Conservation (phyloP, 1,140 invertebrate genomes). For the Wasmannia auropunctata region DNA sequence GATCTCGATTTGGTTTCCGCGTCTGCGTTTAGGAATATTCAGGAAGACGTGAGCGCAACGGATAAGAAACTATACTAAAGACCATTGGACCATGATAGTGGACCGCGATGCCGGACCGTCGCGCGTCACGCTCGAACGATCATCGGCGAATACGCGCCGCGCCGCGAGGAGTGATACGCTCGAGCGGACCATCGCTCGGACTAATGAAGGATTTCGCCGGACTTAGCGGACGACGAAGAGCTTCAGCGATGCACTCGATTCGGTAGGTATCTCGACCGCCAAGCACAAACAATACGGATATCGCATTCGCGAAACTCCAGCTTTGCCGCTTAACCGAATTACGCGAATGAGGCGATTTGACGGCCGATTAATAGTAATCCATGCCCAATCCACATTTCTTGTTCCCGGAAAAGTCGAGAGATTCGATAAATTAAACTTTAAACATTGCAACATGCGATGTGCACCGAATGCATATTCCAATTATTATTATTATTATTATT, state of each 20-base stretch:
- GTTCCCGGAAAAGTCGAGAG: not conserved
- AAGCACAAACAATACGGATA: not conserved
- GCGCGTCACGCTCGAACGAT: constrained; percentile 49
- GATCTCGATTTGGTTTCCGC: not conserved
- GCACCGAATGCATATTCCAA: not conserved
- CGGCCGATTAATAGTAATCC: not conserved
- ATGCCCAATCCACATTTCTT: not conserved
- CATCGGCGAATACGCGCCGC: constrained; percentile 34
- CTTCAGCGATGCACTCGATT: constrained; percentile 31
- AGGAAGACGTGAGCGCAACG: constrained; percentile 10
- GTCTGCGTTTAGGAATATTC: constrained; percentile 43
- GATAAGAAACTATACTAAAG: constrained; percentile 48
- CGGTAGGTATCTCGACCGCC: not conserved
- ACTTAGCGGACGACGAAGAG: constrained; percentile 26
- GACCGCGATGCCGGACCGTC: constrained; percentile 50
- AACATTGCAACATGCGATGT: not conserved
- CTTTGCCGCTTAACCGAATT: not conserved
- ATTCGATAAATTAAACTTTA: not conserved
- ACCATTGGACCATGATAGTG: constrained; percentile 49
- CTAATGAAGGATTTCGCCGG: constrained; percentile 59
- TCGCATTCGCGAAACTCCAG: not conserved
- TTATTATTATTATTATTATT: not conserved
- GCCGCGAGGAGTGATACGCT: constrained; percentile 45
- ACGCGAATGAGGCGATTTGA: not conserved
- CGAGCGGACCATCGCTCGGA: constrained; percentile 57